Percentiles rank a stretch among this genome's conserved stretches.
These are phyloP conservation scores for Tillus elongatus DNA, from an alignment of 2,888 invertebrate genomes.

Conservation along the genomic window DNA sequence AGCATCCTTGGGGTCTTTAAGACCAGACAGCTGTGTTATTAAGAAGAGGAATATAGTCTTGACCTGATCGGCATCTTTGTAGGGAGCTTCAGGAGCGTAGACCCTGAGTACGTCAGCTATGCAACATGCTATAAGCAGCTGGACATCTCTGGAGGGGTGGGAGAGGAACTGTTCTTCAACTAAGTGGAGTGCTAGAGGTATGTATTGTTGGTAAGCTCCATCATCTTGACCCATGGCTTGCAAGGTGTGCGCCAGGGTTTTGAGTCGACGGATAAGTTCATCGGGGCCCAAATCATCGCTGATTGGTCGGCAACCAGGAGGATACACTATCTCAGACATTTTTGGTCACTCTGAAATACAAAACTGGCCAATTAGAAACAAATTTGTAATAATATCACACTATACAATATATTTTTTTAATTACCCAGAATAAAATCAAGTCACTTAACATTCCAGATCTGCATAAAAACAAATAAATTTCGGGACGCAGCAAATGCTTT, in stretches of 20 bases:
- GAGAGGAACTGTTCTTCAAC: slow-evolving; percentile 88
- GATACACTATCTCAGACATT: slow-evolving; percentile 87
- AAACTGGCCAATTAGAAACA: too few species aligned
- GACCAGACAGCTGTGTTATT: slow-evolving; percentile 84
- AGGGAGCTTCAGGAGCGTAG: slow-evolving; percentile 96
- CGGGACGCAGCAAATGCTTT: too few species aligned
- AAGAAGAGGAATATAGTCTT: slow-evolving; percentile 89
- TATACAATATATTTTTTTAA: too few species aligned
- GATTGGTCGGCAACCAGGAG: slow-evolving; percentile 89
- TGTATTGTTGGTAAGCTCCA: slow-evolving; percentile 84
- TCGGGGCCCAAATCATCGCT: slow-evolving; percentile 92
- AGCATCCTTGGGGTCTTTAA: slow-evolving; percentile 93
- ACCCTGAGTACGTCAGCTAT: slow-evolving; percentile 94
- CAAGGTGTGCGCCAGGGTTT: slow-evolving; percentile 86
- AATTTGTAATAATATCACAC: too few species aligned
- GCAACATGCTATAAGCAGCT: slow-evolving; percentile 91
- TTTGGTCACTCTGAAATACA: too few species aligned
- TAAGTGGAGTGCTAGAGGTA: slow-evolving; percentile 83
- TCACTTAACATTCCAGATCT: too few species aligned
- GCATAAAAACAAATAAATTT: too few species aligned
- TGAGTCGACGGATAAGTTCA: slow-evolving; percentile 87
- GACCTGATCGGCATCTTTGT: slow-evolving; percentile 90
- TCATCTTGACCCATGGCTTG: slow-evolving; percentile 97
- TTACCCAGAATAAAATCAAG: too few species aligned
- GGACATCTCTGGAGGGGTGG: slow-evolving; percentile 85